A percentile compares a stretch with the other conserved stretches of the same genome.
Conservation (phyloP, 2,888 invertebrate genomes). For the Ryuthela nishihirai region DNA sequence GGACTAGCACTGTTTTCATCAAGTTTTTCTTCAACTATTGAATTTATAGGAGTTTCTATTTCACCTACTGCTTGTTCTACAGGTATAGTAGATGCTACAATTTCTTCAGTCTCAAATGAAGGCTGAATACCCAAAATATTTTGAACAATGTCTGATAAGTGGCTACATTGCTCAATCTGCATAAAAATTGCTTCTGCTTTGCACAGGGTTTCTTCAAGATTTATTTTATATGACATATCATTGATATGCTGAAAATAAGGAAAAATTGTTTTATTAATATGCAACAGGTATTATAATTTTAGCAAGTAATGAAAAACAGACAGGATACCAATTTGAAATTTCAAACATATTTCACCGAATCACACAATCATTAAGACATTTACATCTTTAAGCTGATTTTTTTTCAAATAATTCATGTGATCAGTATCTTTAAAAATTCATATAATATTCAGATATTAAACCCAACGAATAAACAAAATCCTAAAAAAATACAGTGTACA, state of each 20-base stretch:
- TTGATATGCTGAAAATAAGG: conserved; percentile 77
- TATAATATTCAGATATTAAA: too few relatives aligned
- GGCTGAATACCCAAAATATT: conserved; percentile 32
- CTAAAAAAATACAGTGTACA: too few relatives aligned
- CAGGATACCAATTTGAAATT: too few relatives aligned
- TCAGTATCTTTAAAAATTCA: too few relatives aligned
- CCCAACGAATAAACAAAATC: too few relatives aligned
- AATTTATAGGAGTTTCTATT: not conserved
- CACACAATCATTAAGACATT: too few relatives aligned
- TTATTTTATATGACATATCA: conserved; percentile 81
- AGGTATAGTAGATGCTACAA: not conserved
- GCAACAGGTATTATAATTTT: too few relatives aligned
- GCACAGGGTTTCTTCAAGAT: conserved; percentile 73
- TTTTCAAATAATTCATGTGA: too few relatives aligned
- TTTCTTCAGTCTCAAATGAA: not conserved
- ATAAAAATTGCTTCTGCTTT: conserved; percentile 89
- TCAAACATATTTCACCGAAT: too few relatives aligned
- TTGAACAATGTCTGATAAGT: conserved; percentile 28
- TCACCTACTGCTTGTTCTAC: too few relatives aligned
- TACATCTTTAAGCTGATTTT: too few relatives aligned
- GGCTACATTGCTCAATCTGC: conserved; percentile 60
- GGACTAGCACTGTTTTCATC: not conserved
- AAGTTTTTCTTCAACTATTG: not conserved
- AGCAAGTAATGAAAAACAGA: too few relatives aligned
- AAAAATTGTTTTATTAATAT: conserved; percentile 9